Percentiles rank a stretch among this genome's conserved stretches.
phyloP scores from a whole-genome alignment of 2,888 invertebrate genomes.

The Amphipyra tragopoginis region DNA sequence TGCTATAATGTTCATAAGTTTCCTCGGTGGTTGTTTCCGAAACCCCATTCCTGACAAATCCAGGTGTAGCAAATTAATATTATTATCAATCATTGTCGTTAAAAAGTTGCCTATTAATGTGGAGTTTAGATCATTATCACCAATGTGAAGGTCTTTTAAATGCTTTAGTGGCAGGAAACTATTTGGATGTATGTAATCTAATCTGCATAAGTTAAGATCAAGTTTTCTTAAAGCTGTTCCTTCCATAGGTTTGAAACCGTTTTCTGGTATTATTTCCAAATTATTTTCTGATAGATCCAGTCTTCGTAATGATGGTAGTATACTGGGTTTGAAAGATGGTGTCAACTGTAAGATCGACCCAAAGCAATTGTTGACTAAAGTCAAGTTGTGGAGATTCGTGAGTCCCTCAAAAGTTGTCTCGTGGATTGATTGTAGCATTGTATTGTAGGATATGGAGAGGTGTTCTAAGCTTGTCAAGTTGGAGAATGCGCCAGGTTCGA shows the following conservation, averaged over 20 bases:
- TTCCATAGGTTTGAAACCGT: slow-evolving; percentile 84
- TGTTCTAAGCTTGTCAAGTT: slow-evolving; percentile 84
- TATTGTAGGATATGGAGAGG: slow-evolving; percentile 89
- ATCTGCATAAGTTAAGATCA: slow-evolving; percentile 86
- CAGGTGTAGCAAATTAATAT: slow-evolving; percentile 82
- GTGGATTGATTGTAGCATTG: slow-evolving; percentile 80
- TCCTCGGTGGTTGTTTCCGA: slow-evolving; percentile 83
- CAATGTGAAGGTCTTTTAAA: slow-evolving; percentile 83
- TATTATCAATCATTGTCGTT: slow-evolving; percentile 67
- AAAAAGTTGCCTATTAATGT: slow-evolving; percentile 82
- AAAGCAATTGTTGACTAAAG: slow-evolving; percentile 90
- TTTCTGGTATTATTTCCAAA: slow-evolving; percentile 79
- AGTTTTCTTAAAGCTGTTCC: slow-evolving; percentile 82
- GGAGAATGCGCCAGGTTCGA: slow-evolving; percentile 86
- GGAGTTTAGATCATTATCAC: slow-evolving; percentile 88
- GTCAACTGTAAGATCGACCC: slow-evolving; percentile 80
- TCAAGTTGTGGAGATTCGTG: slow-evolving; percentile 82
- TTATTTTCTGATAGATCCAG: slow-evolving; percentile 89
- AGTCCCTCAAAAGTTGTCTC: slow-evolving; percentile 87
- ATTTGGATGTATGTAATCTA: slow-evolving; percentile 87
- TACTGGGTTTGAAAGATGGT: slow-evolving; percentile 76
- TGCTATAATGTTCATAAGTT: slow-evolving; percentile 85
- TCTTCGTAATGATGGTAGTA: slow-evolving; percentile 82
- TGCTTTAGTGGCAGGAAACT: slow-evolving; percentile 84
- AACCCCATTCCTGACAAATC: slow-evolving; percentile 89